These are phyloP conservation scores for Thera britannica DNA, from an alignment of 2,888 invertebrate genomes.

Conservation along the genomic window DNA sequence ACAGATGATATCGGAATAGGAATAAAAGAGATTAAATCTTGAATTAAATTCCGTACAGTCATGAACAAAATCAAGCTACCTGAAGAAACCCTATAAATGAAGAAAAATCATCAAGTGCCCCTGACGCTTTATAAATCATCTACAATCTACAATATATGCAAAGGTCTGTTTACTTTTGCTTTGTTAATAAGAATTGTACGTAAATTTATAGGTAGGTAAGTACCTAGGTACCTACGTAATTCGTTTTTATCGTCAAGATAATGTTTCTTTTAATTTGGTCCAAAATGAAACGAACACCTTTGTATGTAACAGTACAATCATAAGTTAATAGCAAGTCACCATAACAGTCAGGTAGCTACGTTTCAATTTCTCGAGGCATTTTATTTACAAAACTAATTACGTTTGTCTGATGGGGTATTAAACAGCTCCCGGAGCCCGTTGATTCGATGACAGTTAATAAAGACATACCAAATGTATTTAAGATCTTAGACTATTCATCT, in stretches of 20 bases:
- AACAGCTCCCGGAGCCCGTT: constrained; percentile 75
- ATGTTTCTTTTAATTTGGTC: too few relatives aligned
- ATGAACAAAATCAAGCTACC: constrained; percentile 30
- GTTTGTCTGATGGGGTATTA: constrained; percentile 82
- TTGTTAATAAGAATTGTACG: too few relatives aligned
- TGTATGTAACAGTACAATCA: constrained; percentile 59
- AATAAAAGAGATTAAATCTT: constrained; percentile 48
- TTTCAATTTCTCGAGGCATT: constrained; percentile 84
- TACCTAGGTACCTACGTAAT: too few relatives aligned
- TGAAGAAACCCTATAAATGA: not conserved
- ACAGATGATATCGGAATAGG: constrained; percentile 29
- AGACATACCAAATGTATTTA: constrained; percentile 79
- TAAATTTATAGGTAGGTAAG: too few relatives aligned
- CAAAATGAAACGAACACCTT: constrained; percentile 39
- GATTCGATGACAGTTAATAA: constrained; percentile 83
- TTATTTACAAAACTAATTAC: constrained; percentile 85
- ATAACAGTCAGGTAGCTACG: constrained; percentile 76
- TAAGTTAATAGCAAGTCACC: constrained; percentile 78
- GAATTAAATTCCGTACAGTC: constrained; percentile 47
- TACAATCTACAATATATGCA: too few relatives aligned
- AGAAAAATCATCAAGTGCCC: too few relatives aligned
- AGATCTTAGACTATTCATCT: constrained; percentile 68
- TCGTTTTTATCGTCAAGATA: too few relatives aligned
- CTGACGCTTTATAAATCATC: too few relatives aligned
- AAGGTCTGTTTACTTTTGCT: too few relatives aligned